A percentile compares a stretch with the other conserved stretches of the same genome.
These are phyloP conservation scores for Eupithecia exiguata DNA, from an alignment of 2,888 invertebrate genomes.

Conservation along the genomic window DNA sequence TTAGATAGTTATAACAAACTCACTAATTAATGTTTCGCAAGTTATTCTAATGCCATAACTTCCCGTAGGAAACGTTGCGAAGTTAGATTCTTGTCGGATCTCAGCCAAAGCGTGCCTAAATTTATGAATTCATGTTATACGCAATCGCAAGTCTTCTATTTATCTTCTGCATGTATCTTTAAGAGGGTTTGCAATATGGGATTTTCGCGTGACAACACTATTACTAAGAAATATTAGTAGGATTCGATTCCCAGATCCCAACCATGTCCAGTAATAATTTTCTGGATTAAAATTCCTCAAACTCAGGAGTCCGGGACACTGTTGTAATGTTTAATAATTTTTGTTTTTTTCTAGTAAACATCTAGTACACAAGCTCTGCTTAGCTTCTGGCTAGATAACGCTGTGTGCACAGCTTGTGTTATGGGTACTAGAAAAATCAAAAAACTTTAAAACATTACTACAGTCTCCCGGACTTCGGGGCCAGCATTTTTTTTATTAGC, in stretches of 20 bases:
- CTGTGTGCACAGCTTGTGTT: too few relatives aligned
- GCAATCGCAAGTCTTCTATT: not conserved
- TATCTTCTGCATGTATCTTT: too few relatives aligned
- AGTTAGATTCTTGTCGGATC: conserved; percentile 25
- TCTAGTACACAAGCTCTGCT: too few relatives aligned
- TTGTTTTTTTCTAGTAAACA: too few relatives aligned
- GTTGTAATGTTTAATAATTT: not conserved
- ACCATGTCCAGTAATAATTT: not conserved
- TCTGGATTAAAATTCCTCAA: not conserved
- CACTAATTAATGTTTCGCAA: conserved; percentile 31
- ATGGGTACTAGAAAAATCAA: too few relatives aligned
- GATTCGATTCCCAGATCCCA: not conserved
- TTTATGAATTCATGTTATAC: conserved; percentile 1
- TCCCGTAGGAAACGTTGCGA: conserved; percentile 30
- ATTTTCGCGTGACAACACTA: not conserved
- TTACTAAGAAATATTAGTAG: not conserved
- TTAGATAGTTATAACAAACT: conserved; percentile 35
- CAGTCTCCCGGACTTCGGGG: too few relatives aligned
- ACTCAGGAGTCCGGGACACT: not conserved
- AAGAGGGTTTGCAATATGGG: not conserved
- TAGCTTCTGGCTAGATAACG: too few relatives aligned
- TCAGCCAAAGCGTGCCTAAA: not conserved
- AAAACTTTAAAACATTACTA: too few relatives aligned
- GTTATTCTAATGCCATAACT: conserved; percentile 32
- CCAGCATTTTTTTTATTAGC: not conserved